phyloP scores from a whole-genome alignment of 2,797 vertebrate species.

The Tinamus major region DNA sequence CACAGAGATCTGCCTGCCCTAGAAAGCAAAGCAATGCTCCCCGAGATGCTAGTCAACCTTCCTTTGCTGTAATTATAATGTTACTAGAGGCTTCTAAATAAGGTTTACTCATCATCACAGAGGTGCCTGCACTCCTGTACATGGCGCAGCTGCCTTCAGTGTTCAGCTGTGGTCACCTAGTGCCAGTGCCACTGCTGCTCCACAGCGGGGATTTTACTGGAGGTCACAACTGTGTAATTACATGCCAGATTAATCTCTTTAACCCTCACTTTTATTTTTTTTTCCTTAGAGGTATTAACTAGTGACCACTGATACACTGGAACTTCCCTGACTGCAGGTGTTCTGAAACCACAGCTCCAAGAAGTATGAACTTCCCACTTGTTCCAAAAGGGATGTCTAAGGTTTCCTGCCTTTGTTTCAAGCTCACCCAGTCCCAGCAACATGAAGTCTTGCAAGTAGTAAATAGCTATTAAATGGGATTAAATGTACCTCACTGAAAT shows the following conservation, averaged over 20 bases:
- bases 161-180: not conserved
- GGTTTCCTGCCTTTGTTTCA: not conserved
- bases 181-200: not conserved
- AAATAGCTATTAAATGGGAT: not conserved
- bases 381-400: not conserved
- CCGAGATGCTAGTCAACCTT: not conserved
- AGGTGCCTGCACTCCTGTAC: not conserved
- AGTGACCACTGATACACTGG: not conserved
- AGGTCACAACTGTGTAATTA: rapidly evolving
- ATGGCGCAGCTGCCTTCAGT: not conserved
- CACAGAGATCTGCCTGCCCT: not conserved
- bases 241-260: not conserved
- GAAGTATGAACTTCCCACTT: not conserved
- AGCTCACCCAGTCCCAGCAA: not conserved
- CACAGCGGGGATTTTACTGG: not conserved
- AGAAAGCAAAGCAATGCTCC: not conserved
- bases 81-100: not conserved
- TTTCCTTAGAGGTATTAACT: not conserved
- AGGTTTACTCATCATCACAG: not conserved
- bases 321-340: not conserved
- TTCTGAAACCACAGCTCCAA: not conserved
- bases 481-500: not conserved
- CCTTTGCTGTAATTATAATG: not conserved
- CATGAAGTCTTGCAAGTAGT: not conserved
- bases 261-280: not conserved